These are phyloP conservation scores for Trogon melanurus DNA, from an alignment of 2,113 vertebrate genomes.

Conservation along the genomic window DNA sequence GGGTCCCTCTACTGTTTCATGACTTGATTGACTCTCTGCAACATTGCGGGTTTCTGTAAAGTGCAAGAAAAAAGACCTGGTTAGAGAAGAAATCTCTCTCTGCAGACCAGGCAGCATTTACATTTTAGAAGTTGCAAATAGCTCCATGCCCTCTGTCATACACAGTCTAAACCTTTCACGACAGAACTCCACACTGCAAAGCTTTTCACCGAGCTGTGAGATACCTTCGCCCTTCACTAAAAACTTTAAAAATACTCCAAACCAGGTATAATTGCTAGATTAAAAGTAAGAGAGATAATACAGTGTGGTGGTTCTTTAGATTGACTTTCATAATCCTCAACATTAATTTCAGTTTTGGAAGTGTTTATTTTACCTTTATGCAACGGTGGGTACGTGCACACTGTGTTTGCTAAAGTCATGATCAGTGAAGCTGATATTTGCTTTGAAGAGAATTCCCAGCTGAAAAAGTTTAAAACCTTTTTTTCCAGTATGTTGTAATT, in stretches of 20 bases:
- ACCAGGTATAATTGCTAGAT: neutral
- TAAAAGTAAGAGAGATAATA: neutral
- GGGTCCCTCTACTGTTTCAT: neutral
- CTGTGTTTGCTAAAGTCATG: neutral
- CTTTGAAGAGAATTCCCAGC: neutral
- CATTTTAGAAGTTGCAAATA: neutral
- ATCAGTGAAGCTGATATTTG: neutral
- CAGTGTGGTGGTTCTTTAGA: neutral
- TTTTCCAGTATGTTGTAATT: neutral
- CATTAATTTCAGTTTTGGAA: neutral
- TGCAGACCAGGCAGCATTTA: neutral
- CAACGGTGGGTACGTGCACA: neutral
- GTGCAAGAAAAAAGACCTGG: neutral
- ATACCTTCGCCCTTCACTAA: neutral
- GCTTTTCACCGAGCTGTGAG: neutral
- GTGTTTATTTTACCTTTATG: neutral
- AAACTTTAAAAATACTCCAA: neutral
- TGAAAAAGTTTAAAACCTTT: neutral
- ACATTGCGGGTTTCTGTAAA: neutral
- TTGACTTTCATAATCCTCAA: neutral
- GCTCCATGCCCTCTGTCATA: neutral
- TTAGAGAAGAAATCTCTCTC: neutral
- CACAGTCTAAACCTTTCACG: neutral
- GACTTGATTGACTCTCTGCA: neutral
- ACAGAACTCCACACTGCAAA: neutral